Percentiles rank a stretch among this genome's conserved stretches.
Evolutionary conservation across 2,797 vertebrate species (phyloP).

Genomic region (Trematomus bernacchii): DNA sequence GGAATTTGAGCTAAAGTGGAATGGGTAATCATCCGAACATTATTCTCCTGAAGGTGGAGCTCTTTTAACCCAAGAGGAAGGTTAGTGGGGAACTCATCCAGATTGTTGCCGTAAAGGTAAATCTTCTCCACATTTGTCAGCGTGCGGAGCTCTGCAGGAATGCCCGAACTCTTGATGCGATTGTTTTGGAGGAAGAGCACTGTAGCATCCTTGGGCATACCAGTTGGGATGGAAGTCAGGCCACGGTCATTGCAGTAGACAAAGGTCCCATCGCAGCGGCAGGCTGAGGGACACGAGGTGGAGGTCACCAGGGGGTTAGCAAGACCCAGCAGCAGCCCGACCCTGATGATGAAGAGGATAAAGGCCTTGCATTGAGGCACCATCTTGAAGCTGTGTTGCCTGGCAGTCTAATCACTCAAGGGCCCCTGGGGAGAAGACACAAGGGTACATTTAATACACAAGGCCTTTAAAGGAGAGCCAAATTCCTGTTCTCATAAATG

Average conservation of each 20-base stretch:
- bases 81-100: conserved; percentile 99
- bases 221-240: conserved; percentile 96
- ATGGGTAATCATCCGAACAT: conserved; percentile 97
- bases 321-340: conserved; percentile 94
- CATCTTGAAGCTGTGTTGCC: conserved; percentile 92
- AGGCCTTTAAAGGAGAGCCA: conserved; percentile 72
- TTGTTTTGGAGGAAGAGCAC: conserved; percentile 99
- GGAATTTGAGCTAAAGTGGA: conserved; percentile 96
- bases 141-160: conserved; percentile 93
- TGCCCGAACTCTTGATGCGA: conserved; percentile 98
- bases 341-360: conserved; percentile 93
- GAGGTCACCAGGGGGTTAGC: conserved; percentile 91
- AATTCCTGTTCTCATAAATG: conserved; percentile 77
- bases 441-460: conserved; percentile 84
- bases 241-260: conserved; percentile 99
- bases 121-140: conserved; percentile 96
- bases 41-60: conserved; percentile 99
- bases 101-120: conserved; percentile 98
- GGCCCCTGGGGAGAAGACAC: conserved; percentile 84
- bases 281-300: conserved; percentile 93
- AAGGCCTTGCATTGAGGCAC: conserved; percentile 93
- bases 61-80: conserved; percentile 97
- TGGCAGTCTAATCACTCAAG: conserved; percentile 84
- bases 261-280: conserved; percentile 98
- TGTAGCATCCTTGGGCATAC: conserved; percentile 96